Evolutionary conservation across 1,140 invertebrate genomes (phyloP).

Genomic region (Hyposmocoma kahamanoa): DNA sequence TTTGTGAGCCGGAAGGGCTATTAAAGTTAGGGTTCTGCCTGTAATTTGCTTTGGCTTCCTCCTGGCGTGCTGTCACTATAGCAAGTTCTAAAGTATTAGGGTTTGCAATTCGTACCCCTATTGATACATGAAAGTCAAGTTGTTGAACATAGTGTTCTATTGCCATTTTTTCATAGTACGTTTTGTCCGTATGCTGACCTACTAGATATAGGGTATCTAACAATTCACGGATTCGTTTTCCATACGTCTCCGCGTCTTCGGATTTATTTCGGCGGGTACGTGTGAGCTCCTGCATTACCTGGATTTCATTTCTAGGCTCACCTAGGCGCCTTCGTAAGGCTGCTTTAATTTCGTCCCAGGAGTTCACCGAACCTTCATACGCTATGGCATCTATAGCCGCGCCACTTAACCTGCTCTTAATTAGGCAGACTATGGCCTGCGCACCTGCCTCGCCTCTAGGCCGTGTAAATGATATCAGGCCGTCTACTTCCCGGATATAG

Average conservation of each 20-base stretch:
- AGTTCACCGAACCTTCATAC: neutral
- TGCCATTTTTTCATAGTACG: constrained; percentile 6
- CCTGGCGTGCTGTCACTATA: neutral
- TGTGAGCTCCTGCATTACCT: constrained; percentile 6
- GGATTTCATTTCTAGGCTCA: constrained; percentile 2
- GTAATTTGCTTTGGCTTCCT: constrained; percentile 1
- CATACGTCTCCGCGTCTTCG: constrained; percentile 3
- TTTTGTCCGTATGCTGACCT: constrained; percentile 3
- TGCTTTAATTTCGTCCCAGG: neutral
- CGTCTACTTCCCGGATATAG: neutral
- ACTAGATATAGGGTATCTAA: neutral
- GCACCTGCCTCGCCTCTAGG: neutral
- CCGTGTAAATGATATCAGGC: neutral
- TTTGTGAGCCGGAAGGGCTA: neutral
- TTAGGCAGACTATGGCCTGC: neutral
- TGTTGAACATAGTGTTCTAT: constrained; percentile 2
- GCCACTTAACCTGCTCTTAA: constrained; percentile 1
- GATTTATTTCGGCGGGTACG: neutral
- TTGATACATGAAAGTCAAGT: constrained; percentile 1
- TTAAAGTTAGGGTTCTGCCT: neutral
- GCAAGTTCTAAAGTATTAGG: constrained; percentile 1
- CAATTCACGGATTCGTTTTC: neutral
- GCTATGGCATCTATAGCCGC: constrained; percentile 5
- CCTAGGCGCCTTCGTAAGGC: constrained; percentile 1
- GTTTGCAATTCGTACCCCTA: constrained; percentile 1